phyloP scores from a whole-genome alignment of 2,797 vertebrate species.

The Morus bassanus region DNA sequence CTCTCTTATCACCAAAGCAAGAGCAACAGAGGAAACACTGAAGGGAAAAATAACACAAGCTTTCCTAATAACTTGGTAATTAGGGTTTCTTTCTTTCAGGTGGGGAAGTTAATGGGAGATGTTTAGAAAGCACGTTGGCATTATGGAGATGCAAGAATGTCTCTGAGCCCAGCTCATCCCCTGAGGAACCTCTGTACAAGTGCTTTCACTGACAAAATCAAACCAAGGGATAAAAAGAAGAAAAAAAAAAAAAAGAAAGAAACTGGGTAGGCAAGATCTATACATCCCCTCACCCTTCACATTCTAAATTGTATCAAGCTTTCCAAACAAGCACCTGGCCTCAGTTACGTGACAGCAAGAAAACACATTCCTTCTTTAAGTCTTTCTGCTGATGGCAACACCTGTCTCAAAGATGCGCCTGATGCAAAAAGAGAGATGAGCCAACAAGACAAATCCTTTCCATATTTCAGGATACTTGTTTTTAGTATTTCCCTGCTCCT shows the following conservation, averaged over 20 bases:
- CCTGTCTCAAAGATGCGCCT: background rate
- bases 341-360: background rate
- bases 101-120: background rate
- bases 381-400: background rate
- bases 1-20: slow-evolving; percentile 13
- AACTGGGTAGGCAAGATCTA: background rate
- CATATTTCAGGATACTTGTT: background rate
- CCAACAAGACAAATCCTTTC: background rate
- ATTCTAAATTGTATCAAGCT: background rate
- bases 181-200: background rate
- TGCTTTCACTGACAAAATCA: background rate
- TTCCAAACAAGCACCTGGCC: background rate
- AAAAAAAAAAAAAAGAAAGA: accelerated
- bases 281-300: background rate
- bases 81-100: background rate
- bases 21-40: background rate
- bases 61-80: background rate
- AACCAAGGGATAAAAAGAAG: background rate
- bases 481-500: background rate
- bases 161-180: background rate
- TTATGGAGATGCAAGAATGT: background rate
- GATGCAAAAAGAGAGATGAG: background rate
- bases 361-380: background rate
- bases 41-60: background rate
- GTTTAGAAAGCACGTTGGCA: background rate